Conservation (phyloP, 2,888 invertebrate genomes). For the Tridacna crocea region DNA sequence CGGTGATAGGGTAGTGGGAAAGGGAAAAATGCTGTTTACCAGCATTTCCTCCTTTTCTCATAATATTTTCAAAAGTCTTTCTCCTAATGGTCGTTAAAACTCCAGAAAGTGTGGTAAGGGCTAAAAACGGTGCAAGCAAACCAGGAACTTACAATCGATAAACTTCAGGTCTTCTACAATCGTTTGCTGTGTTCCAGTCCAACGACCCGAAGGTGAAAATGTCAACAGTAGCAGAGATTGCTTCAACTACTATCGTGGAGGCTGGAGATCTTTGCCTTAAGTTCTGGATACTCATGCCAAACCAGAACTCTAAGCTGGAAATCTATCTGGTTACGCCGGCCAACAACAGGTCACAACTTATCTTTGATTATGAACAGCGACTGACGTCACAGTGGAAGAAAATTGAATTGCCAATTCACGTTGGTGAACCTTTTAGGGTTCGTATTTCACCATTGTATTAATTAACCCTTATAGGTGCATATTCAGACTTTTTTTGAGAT, state of each 20-base stretch:
- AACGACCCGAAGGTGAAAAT: constrained; percentile 33
- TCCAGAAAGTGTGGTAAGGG: too few relatives aligned
- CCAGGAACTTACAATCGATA: too few relatives aligned
- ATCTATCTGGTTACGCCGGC: constrained; percentile 18
- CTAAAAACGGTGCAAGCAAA: too few relatives aligned
- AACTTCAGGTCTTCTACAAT: constrained; percentile 36
- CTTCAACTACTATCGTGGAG: constrained; percentile 10
- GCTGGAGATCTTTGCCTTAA: constrained; percentile 29
- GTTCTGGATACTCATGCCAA: constrained; percentile 56
- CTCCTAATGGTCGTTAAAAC: too few relatives aligned
- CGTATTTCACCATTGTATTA: neutral
- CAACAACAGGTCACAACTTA: constrained; percentile 8
- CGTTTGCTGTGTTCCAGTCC: constrained; percentile 47
- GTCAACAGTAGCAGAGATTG: constrained; percentile 12
- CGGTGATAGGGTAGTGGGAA: too few relatives aligned
- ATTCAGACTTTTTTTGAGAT: too few relatives aligned
- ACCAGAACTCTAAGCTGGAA: constrained; percentile 48
- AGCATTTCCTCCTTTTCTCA: too few relatives aligned
- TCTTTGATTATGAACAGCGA: constrained; percentile 31
- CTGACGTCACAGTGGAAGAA: constrained; percentile 43
- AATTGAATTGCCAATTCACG: constrained; percentile 30
- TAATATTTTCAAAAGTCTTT: too few relatives aligned
- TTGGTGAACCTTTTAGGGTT: constrained; percentile 27
- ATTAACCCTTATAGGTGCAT: too few relatives aligned
- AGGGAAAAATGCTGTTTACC: too few relatives aligned